Evolutionary conservation across 2,888 invertebrate genomes (phyloP).

Genomic region (Ctena decussata): DNA sequence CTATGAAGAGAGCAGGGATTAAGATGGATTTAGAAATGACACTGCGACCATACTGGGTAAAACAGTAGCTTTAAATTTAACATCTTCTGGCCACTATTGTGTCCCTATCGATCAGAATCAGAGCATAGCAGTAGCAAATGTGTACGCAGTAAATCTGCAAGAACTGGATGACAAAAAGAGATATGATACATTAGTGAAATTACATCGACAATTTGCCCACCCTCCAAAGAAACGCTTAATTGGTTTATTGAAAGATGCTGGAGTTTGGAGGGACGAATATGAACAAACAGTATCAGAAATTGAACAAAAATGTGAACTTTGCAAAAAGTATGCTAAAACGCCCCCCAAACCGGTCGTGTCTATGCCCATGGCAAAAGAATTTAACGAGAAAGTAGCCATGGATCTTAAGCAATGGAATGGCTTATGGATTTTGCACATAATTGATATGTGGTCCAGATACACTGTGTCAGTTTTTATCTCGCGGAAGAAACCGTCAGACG

Average conservation of each 20-base stretch:
- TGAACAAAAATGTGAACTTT: neutral
- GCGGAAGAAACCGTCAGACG: neutral
- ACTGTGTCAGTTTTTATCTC: constrained; percentile 15
- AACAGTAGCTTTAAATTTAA: constrained; percentile 7
- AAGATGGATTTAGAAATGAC: constrained; percentile 26
- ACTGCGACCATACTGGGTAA: constrained; percentile 30
- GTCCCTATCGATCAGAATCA: constrained; percentile 26
- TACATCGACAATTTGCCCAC: neutral
- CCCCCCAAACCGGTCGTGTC: constrained; percentile 20
- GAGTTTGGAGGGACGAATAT: neutral
- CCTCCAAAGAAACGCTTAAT: neutral
- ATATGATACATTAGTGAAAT: neutral
- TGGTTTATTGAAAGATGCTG: constrained; percentile 19
- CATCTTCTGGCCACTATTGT: constrained; percentile 37
- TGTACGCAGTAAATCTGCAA: neutral
- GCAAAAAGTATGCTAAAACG: neutral
- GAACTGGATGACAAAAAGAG: neutral
- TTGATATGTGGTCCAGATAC: neutral
- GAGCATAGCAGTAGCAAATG: neutral
- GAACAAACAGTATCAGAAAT: neutral
- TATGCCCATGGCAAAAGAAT: neutral
- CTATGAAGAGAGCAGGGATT: constrained; percentile 42
- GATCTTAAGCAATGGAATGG: neutral
- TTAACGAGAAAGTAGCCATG: neutral
- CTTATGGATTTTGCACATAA: neutral